Conservation (phyloP, 2,797 vertebrate genomes). For the Distichodus sexfasciatus region DNA sequence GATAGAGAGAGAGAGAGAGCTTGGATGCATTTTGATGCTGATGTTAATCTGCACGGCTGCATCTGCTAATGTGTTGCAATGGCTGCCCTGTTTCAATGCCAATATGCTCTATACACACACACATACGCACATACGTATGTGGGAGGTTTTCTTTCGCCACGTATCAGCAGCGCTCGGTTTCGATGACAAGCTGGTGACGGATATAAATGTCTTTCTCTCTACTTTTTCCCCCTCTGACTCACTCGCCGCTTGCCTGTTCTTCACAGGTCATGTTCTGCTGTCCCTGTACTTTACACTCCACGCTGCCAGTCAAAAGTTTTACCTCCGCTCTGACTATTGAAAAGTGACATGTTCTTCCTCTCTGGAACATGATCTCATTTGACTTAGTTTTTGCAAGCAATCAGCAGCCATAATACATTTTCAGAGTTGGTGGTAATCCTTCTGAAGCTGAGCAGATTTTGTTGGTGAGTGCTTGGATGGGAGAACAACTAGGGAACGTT, state of each 20-base stretch:
- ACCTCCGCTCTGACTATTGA: too few species aligned
- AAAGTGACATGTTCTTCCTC: too few species aligned
- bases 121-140: too few species aligned
- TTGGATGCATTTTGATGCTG: conserved; percentile 45
- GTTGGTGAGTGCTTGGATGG: too few species aligned
- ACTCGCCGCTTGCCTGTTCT: conserved; percentile 44
- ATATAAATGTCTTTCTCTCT: conserved; percentile 71
- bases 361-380: too few species aligned
- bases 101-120: conserved; percentile 5
- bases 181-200: conserved; percentile 71
- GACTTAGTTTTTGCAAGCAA: too few species aligned
- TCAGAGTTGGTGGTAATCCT: too few species aligned
- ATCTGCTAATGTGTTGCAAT: conserved; percentile 48
- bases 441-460: too few species aligned
- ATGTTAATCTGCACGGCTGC: conserved; percentile 50
- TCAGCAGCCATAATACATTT: too few species aligned
- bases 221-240: conserved; percentile 59
- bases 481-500: too few species aligned
- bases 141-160: conserved; percentile 15
- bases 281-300: background rate
- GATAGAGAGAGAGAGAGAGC: background rate
- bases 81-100: conserved; percentile 34
- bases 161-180: conserved; percentile 59
- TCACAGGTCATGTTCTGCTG: conserved; percentile 22
- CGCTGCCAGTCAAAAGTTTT: background rate